These are phyloP conservation scores for Bradynema listronoti DNA, from an alignment of 1,140 invertebrate species.

Conservation along the genomic window DNA sequence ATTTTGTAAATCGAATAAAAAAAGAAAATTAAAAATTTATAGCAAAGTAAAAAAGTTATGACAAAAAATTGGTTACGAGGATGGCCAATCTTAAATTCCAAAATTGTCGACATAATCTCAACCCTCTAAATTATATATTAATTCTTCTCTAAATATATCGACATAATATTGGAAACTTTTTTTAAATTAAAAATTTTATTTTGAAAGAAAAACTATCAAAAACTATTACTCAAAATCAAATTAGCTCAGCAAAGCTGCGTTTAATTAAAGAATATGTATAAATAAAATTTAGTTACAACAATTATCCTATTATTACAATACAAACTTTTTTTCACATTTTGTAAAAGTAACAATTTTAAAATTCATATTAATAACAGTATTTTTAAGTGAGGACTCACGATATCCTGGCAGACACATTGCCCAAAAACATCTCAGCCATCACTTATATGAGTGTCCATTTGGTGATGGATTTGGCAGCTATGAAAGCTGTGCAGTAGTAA, in stretches of 20 bases:
- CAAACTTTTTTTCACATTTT: not conserved
- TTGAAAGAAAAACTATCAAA: not conserved
- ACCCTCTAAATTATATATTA: too few relatives aligned
- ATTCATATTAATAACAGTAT: not conserved
- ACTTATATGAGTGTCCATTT: slow-evolving; percentile 47
- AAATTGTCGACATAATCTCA: too few relatives aligned
- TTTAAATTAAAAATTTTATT: too few relatives aligned
- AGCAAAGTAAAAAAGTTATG: too few relatives aligned
- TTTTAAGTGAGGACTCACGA: slow-evolving; percentile 42
- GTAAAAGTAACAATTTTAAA: not conserved
- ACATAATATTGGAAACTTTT: too few relatives aligned
- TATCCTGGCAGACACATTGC: slow-evolving; percentile 52
- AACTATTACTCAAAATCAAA: not conserved
- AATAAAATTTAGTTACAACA: too few relatives aligned
- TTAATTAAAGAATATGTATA: too few relatives aligned
- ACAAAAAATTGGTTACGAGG: too few relatives aligned
- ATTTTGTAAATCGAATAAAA: too few relatives aligned
- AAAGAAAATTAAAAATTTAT: too few relatives aligned
- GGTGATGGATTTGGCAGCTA: slow-evolving; percentile 46
- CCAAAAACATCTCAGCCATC: slow-evolving; percentile 45
- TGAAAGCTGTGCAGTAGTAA: slow-evolving; percentile 32
- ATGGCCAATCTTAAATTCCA: too few relatives aligned
- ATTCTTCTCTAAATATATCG: too few relatives aligned
- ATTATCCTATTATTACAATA: not conserved
- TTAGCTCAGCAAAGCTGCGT: not conserved